Percentiles rank a stretch among this genome's conserved stretches.
phyloP scores from a whole-genome alignment of 2,113 vertebrate species.

The Corvus hawaiiensis region DNA sequence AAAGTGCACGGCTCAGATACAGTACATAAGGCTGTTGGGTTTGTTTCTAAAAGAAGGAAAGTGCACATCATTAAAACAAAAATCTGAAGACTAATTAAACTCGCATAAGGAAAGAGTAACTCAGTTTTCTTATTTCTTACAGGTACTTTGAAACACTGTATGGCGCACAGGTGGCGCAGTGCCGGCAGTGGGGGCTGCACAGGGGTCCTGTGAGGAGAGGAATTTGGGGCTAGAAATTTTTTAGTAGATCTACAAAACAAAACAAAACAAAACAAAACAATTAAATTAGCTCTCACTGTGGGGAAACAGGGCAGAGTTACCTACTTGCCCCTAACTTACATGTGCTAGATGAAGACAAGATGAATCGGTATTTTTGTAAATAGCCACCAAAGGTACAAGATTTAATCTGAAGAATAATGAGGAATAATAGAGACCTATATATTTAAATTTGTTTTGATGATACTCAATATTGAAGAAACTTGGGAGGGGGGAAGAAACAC shows the following conservation, averaged over 20 bases:
- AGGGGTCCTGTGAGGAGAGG: accelerated
- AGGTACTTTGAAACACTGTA: neutral
- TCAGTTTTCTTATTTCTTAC: neutral
- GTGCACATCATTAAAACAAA: neutral
- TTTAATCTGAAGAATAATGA: neutral
- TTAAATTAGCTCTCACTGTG: neutral
- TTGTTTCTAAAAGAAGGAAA: neutral
- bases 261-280: neutral
- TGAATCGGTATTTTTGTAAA: neutral
- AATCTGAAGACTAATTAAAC: neutral
- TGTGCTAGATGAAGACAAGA: neutral
- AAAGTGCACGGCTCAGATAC: neutral
- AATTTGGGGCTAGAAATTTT: neutral
- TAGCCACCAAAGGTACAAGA: neutral
- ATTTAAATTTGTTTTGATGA: neutral
- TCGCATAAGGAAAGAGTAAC: neutral
- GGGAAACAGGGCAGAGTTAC: neutral
- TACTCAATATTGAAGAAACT: neutral
- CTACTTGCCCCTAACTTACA: neutral
- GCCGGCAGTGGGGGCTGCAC: accelerated
- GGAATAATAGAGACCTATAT: neutral
- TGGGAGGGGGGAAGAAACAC: accelerated
- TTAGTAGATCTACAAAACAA: neutral
- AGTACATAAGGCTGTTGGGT: neutral
- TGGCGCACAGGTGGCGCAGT: accelerated